Percentiles rank a stretch among this genome's conserved stretches.
Evolutionary conservation across 2,113 vertebrate species (phyloP).

Genomic region (Grus americana): DNA sequence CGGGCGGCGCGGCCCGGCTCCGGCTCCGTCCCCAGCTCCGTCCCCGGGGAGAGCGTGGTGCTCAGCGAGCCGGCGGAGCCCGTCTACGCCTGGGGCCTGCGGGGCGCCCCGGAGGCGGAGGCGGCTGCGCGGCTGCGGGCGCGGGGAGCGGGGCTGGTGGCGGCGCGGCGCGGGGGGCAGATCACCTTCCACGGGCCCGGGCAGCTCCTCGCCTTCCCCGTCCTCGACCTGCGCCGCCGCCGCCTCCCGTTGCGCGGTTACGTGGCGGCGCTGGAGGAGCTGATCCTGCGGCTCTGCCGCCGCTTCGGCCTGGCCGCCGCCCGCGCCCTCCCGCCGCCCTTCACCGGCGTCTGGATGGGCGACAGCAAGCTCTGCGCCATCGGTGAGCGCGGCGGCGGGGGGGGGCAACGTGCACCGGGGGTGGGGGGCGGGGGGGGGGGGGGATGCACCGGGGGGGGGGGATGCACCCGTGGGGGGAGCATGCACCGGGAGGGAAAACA

Average conservation of each 20-base stretch:
- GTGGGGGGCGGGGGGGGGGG: no score
- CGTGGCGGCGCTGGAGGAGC: neutral
- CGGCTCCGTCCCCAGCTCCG: no score
- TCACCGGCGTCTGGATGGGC: constrained; percentile 15
- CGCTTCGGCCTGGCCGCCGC: neutral
- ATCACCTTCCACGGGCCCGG: constrained; percentile 11
- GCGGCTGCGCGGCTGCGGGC: neutral
- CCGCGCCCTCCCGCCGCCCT: neutral
- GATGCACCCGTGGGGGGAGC: neutral
- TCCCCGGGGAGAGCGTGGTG: neutral
- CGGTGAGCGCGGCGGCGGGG: neutral
- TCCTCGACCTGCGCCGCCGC: constrained; percentile 8
- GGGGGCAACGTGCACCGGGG: neutral
- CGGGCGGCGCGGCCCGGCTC: neutral
- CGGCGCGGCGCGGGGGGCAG: neutral
- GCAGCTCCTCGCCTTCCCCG: constrained; percentile 9
- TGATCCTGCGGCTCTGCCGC: neutral
- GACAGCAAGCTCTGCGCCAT: constrained; percentile 6
- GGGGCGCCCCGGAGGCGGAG: neutral
- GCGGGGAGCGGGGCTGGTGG: neutral
- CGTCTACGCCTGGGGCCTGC: neutral
- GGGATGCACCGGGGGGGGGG: no score
- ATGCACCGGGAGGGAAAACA: no score
- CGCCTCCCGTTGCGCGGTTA: neutral
- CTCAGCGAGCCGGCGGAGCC: neutral